Base-by-base conservation (phyloP, 2,797 vertebrate species). In the Chaunax sp. region DNA sequence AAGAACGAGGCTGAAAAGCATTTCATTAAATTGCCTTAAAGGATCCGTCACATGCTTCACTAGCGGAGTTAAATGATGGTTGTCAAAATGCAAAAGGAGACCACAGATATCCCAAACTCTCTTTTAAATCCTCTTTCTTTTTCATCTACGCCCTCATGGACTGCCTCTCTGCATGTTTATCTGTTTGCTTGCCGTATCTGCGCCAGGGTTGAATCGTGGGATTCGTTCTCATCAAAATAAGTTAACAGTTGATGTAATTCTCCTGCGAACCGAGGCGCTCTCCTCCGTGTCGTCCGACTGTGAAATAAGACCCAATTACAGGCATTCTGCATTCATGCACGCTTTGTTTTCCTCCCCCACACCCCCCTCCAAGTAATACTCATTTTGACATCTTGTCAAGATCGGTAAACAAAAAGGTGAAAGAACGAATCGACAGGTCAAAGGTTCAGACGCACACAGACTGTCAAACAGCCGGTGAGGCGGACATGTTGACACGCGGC, bases 291-390 rank as follows among this genome's bases (percentile, higher is more conserved):
- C 59, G 62, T 73, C 80, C 73, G 82, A 66, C 63, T 33, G 60
- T 38, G 47, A 75, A 82, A 80, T 64, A 70, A 84, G 70, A 87
- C 56, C 82, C 81, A 89, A 87, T 90, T 86, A 90, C 73, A 81
- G 60, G 38, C 64, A 37, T 79, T 78, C 59, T 73, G 65, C 60
- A 61, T 77, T 77, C 86, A 78, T 56, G 72, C 69, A 67, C 77
- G 60, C 52, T 26, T 73, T 63, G 73, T 65, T 75, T 61, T 63
- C 55, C 56, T 45, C 16, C 15, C 50, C 49, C 35, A 75, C 53
- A 54, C 45, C 15, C 15, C 50, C 51, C 35, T 77, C 38, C 37
- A 55, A 75, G 63, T 59, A 40, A 52, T 7, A n/a, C 49, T 62
- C 72, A 56, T 52, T 83, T 45, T 76, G 80, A 85, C 67, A 57